Percentiles rank a stretch among this genome's conserved stretches.
phyloP scores from a whole-genome alignment of 2,888 invertebrate genomes.

The Pasiphila rectangulata region DNA sequence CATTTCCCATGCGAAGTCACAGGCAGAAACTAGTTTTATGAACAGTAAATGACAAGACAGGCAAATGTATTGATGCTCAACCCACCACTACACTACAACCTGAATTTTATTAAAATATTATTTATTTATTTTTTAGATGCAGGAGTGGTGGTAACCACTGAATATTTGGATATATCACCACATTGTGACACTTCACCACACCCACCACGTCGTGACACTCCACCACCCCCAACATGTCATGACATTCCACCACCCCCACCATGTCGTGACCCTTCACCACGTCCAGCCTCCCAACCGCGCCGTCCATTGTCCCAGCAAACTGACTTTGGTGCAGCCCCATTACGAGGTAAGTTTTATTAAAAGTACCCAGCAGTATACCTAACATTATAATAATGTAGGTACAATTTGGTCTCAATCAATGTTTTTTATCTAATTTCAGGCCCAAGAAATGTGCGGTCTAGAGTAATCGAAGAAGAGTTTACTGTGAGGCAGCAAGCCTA shows the following conservation, averaged over 20 bases:
- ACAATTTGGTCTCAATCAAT: not conserved
- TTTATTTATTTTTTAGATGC: not conserved
- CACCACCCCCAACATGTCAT: not conserved
- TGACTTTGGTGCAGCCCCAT: not conserved
- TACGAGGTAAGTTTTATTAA: not conserved
- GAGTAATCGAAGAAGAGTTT: not conserved
- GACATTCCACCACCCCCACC: no score
- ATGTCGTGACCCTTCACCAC: no score
- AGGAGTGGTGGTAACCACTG: not conserved
- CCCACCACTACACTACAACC: not conserved
- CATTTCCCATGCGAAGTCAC: no score
- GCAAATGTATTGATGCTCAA: not conserved
- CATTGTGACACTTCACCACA: not conserved
- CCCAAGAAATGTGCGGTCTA: not conserved
- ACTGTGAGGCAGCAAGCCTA: not conserved
- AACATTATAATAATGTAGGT: not conserved
- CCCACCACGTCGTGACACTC: not conserved
- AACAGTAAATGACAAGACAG: not conserved
- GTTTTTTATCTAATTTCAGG: no score
- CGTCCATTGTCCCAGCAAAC: not conserved
- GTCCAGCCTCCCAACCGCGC: no score
- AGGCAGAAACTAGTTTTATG: no score
- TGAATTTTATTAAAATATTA: not conserved
- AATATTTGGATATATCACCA: not conserved
- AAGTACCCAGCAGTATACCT: not conserved